These are phyloP conservation scores for Neoitamus cyanurus DNA, from an alignment of 2,888 invertebrate genomes.

Conservation along the genomic window DNA sequence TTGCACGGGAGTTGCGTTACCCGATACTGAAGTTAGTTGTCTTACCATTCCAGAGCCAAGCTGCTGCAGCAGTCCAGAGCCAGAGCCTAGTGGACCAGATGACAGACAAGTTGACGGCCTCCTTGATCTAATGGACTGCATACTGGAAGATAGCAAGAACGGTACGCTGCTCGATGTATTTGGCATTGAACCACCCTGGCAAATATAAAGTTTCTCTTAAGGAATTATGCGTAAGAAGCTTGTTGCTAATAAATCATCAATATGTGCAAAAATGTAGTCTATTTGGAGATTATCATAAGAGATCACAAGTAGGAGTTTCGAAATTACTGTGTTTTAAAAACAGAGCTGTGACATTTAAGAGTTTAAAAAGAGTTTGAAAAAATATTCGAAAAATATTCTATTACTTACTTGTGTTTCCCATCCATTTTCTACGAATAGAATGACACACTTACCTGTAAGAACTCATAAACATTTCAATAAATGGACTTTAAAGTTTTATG, in stretches of 20 bases:
- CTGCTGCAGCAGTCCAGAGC: conserved; percentile 85
- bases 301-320: neutral
- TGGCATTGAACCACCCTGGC: conserved; percentile 87
- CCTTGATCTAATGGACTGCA: conserved; percentile 80
- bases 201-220: neutral
- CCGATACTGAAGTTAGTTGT: conserved; percentile 76
- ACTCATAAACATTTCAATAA: conserved; percentile 17
- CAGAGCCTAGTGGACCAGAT: conserved; percentile 71
- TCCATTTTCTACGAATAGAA: conserved; percentile 25
- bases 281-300: conserved; percentile 16
- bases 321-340: neutral
- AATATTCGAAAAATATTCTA: neutral
- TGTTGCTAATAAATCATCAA: neutral
- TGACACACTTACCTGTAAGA: conserved; percentile 39
- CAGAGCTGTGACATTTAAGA: neutral
- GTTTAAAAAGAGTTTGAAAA: neutral
- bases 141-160: conserved; percentile 82
- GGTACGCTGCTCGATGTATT: conserved; percentile 91
- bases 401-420: conserved; percentile 17
- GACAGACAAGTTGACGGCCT: conserved; percentile 79
- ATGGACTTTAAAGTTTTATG: neutral
- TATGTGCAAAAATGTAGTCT: neutral
- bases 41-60: conserved; percentile 95
- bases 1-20: conserved; percentile 73
- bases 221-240: neutral